These are phyloP conservation scores for Rhinophrynus dorsalis DNA, from an alignment of 2,797 vertebrate genomes.

Conservation along the genomic window DNA sequence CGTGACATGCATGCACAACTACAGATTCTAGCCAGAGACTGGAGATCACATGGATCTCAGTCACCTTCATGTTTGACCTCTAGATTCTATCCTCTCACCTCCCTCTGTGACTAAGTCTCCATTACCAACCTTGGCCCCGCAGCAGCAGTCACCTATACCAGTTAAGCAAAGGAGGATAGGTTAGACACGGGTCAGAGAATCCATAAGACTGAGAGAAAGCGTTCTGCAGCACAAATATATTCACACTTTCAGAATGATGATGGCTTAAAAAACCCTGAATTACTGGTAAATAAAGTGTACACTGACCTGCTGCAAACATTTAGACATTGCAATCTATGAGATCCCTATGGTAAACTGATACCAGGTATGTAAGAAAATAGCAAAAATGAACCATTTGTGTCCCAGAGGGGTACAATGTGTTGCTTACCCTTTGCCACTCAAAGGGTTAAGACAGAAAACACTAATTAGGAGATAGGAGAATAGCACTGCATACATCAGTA, in stretches of 20 bases:
- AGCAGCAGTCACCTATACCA: slow-evolving; percentile 84
- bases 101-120: slow-evolving; percentile 72
- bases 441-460: no score
- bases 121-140: slow-evolving; percentile 71
- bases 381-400: no score
- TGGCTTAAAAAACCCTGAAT: not conserved
- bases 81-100: slow-evolving; percentile 64
- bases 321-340: no score
- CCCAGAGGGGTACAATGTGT: no score
- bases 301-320: not conserved
- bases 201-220: slow-evolving; percentile 45
- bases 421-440: no score
- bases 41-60: slow-evolving; percentile 31
- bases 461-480: no score
- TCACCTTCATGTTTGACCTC: slow-evolving; percentile 4
- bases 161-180: slow-evolving; percentile 75
- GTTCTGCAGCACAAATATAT: slow-evolving; percentile 33
- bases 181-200: slow-evolving; percentile 52
- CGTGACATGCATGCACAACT: slow-evolving; percentile 20
- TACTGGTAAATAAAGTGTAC: not conserved
- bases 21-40: slow-evolving; percentile 33
- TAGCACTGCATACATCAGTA: no score
- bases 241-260: slow-evolving; percentile 27
- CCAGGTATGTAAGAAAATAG: no score
- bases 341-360: no score